Evolutionary conservation across 1,140 invertebrate species (phyloP), one percentile per base, ranked within the genome.

Genomic region (Brevipalpus yothersi): DNA sequence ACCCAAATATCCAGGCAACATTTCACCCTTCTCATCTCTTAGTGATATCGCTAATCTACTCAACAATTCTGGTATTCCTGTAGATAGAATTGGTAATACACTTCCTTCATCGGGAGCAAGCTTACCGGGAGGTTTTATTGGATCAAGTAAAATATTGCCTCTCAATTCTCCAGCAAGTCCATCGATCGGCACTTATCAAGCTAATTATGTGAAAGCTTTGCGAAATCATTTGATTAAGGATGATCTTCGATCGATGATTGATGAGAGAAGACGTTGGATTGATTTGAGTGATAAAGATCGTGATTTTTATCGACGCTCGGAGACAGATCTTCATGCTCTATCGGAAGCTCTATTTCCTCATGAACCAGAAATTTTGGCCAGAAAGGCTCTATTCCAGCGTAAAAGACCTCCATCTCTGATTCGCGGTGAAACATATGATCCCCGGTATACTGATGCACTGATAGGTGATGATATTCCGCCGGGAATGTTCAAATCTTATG

Each of bases 211-310:
- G 23, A 60, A 55, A 61, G 64, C 15, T 70, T 73, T 59, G 68
- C 77, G 69, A 74, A 74, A 64, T 72, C 68, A 41, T 65, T 77
- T 40, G 75, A 77, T 78, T n/a, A 71, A 74, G 61, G 76, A 77
- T 60, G 77, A 78, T 65, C 65, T 77, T 31, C 70, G 74, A 63
- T 67, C 70, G n/a, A 73, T 72, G 9, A 72, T 72, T 11, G 67
- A 69, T 58, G 71, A 74, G 54, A 58, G 73, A 49, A 66, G 71
- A 58, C 66, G 69, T 41, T 65, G 72, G 62, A 65, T 74, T 45
- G 72, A 74, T 63, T 65, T 63, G 56, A 69, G 67, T 53, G 69
- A 71, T 55, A 69, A 15, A 45, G 13, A n/a, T 51, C 68, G 58
- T 63, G 69, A 63, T 51, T 55, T 54, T 64, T 68, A 56, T 65